Conservation (phyloP, 2,888 invertebrate species). For the Nomada fabriciana region DNA sequence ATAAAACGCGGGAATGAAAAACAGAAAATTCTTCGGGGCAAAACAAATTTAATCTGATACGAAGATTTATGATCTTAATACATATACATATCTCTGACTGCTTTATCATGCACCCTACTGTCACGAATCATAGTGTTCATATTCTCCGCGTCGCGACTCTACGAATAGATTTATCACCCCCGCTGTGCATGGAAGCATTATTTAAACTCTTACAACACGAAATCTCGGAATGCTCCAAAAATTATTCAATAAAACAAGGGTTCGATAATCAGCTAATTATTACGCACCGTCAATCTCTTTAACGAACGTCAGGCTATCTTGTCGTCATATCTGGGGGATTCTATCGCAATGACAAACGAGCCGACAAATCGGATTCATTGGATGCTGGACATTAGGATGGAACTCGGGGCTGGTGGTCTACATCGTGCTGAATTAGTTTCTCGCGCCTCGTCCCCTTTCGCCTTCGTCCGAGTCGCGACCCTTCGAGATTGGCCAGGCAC, state of each 20-base stretch:
- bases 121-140: no score
- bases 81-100: no score
- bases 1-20: no score
- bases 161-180: no score
- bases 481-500: conserved; percentile 79
- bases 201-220: background rate
- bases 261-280: background rate
- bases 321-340: conserved; percentile 29
- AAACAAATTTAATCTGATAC: no score
- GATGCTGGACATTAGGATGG: conserved; percentile 72
- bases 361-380: conserved; percentile 79
- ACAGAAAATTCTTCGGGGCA: no score
- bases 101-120: no score
- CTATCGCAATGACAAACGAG: conserved; percentile 71
- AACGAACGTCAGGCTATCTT: background rate
- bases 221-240: no score
- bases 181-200: background rate
- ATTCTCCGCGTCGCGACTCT: no score
- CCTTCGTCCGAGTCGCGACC: conserved; percentile 62
- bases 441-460: conserved; percentile 60
- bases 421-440: conserved; percentile 74
- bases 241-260: background rate
- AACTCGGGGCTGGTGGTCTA: conserved; percentile 47
- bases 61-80: no score
- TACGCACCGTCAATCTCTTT: background rate